Percentiles rank a stretch among this genome's conserved stretches.
Evolutionary conservation across 2,888 invertebrate species (phyloP).

Genomic region (Leucophenga montana): DNA sequence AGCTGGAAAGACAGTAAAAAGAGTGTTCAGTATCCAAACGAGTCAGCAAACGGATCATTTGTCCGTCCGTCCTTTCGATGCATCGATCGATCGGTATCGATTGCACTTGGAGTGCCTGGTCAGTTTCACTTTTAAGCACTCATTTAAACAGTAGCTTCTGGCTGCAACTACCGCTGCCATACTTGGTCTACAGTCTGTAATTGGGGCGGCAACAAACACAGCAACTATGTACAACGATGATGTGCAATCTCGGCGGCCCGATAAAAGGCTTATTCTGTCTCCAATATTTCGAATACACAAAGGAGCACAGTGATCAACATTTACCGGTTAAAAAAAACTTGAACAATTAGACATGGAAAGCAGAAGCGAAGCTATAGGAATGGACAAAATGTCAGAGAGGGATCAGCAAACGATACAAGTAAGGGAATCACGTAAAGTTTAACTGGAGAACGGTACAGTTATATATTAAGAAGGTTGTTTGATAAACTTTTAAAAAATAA

Average conservation of each 20-base stretch:
- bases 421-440: background rate
- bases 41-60: background rate
- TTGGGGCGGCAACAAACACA: conserved; percentile 25
- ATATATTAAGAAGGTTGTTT: background rate
- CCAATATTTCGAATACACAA: background rate
- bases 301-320: background rate
- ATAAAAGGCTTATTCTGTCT: conserved; percentile 4
- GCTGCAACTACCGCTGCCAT: background rate
- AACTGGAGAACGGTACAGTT: background rate
- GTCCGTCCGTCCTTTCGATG: background rate
- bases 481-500: no score
- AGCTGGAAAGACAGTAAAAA: background rate
- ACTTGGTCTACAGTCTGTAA: conserved; percentile 2
- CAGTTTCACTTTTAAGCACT: conserved; percentile 26
- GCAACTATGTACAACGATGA: background rate
- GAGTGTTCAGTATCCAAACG: background rate
- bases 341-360: conserved; percentile 10
- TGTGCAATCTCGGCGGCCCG: background rate
- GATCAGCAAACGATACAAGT: background rate
- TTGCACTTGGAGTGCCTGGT: conserved; percentile 9
- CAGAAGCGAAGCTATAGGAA: no score
- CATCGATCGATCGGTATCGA: conserved; percentile 1
- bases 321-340: conserved; percentile 24
- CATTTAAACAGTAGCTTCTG: conserved; percentile 9
- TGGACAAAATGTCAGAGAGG: no score